Conservation (phyloP, 2,888 invertebrate genomes). For the Euclidia mi region DNA sequence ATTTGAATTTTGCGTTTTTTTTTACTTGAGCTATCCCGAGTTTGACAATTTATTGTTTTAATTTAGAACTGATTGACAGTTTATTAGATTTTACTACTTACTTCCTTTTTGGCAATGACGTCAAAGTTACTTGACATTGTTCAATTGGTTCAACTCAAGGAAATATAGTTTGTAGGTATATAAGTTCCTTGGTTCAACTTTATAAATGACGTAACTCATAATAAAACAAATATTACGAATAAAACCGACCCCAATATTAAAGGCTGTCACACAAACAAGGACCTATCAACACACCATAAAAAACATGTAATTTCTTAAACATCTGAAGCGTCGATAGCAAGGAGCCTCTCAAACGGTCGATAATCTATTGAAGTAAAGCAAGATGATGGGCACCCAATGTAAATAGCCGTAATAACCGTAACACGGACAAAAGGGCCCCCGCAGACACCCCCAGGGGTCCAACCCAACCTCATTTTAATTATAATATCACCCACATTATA, state of each 20-base stretch:
- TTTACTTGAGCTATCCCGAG: constrained; percentile 16
- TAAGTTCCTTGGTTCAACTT: no score
- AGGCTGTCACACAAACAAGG: constrained; percentile 45
- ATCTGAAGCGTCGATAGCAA: constrained; percentile 38
- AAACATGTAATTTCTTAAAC: constrained; percentile 34
- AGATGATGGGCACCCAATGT: constrained; percentile 82
- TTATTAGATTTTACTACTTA: constrained; percentile 14
- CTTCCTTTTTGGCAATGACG: no score
- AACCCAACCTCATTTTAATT: constrained; percentile 85
- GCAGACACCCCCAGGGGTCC: constrained; percentile 80
- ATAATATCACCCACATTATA: constrained; percentile 89
- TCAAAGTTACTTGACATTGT: no score
- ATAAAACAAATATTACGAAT: constrained; percentile 4
- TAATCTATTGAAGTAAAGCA: constrained; percentile 74
- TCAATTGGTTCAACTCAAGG: no score
- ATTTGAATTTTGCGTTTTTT: constrained; percentile 60
- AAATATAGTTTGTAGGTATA: no score
- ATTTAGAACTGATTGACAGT: constrained; percentile 34
- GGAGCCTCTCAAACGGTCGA: constrained; percentile 40
- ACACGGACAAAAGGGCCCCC: constrained; percentile 83
- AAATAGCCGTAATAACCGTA: constrained; percentile 87
- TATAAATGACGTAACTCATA: neutral
- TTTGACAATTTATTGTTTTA: constrained; percentile 17
- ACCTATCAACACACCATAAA: constrained; percentile 55
- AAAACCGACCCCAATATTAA: constrained; percentile 28